Conservation (phyloP, 2,113 vertebrate genomes). For the Poeciliopsis turrubarensis region DNA sequence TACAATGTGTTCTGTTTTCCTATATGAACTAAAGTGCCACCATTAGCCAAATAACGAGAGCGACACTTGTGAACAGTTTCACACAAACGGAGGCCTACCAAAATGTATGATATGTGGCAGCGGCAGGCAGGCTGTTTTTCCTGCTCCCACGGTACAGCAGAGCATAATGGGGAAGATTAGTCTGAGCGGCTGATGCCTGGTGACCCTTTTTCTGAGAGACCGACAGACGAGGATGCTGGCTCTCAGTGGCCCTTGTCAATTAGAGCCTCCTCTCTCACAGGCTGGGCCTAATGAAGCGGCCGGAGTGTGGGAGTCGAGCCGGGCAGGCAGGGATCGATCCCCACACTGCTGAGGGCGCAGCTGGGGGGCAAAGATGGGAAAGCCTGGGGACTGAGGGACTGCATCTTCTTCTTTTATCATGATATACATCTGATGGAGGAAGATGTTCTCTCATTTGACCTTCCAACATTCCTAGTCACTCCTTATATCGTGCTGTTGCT, state of each 20-base stretch:
- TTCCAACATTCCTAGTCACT: conserved; percentile 29
- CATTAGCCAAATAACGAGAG: conserved; percentile 29
- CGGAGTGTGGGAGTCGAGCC: conserved; percentile 45
- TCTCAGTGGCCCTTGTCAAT: conserved; percentile 77
- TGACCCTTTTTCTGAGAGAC: conserved; percentile 54
- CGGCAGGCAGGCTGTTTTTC: conserved; percentile 55
- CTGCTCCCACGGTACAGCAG: conserved; percentile 53
- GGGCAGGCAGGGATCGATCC: conserved; percentile 59
- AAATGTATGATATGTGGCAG: conserved; percentile 20
- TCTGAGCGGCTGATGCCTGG: conserved; percentile 68
- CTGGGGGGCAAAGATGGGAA: conserved; percentile 32
- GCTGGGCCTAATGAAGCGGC: conserved; percentile 68
- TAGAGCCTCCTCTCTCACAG: conserved; percentile 58
- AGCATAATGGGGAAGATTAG: conserved; percentile 78
- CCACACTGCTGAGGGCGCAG: conserved; percentile 47
- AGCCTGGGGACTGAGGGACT: conserved; percentile 53
- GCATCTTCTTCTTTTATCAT: conserved; percentile 13
- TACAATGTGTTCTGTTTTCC: conserved; percentile 28
- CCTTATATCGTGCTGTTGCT: background rate
- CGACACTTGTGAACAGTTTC: conserved; percentile 14
- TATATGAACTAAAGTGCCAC: conserved; percentile 11
- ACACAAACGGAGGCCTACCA: conserved; percentile 25
- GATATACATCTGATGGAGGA: conserved; percentile 7
- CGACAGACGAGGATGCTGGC: conserved; percentile 65
- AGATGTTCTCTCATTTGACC: conserved; percentile 35